Evolutionary conservation across 2,888 invertebrate species (phyloP), one percentile per base, ranked within the genome.

Genomic region (Conus canariensis): DNA sequence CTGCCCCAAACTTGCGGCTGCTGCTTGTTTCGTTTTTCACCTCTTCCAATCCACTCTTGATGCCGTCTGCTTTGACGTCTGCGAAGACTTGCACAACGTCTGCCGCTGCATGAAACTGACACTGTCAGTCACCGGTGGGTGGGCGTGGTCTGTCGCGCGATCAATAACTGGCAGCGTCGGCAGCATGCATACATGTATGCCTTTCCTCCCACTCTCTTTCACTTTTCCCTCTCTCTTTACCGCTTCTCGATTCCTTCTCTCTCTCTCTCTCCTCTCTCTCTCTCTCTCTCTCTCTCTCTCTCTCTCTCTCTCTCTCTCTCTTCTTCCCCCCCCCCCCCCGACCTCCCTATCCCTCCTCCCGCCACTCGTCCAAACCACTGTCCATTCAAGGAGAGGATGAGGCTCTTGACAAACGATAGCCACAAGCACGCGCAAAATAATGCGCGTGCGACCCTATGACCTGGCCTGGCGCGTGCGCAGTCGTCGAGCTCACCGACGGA

Each of bases 391-490:
- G 82, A 83, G 58, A 22, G 58, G 82, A 83, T 83, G 82, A 83
- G 82, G 58, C 58, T 83, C 82, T 83, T 83, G 82, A 83, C 82
- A 83, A 83, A 83, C 82, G 82, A 83, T 83, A 83, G 82, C 82
- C 56, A 83, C 82, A 83, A 83, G 82, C 82, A 83, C 82, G 82
- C 82, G 82, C 82, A 83, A 25, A 83, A 83, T 58, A 83, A 83
- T 58, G 82, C 82, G 82, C 82, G 82, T 83, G 82, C 82, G 58
- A 83, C 82, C 82, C 58, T 19, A 58, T 83, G 82, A 83, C 82
- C 82, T 56, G 82, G 56, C 82, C 82, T 58, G 82, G 82, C 82
- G 82, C 82, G 19, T 83, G 82, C 82, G 82, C 82, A 83, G 82
- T 56, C 82, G 56, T 58, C 56, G 58, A 58, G 22, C 82, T 56